Percentiles rank a stretch among this genome's conserved stretches.
These are phyloP conservation scores for Semicossyphus pulcher DNA, from an alignment of 2,113 vertebrate species.

Conservation along the genomic window DNA sequence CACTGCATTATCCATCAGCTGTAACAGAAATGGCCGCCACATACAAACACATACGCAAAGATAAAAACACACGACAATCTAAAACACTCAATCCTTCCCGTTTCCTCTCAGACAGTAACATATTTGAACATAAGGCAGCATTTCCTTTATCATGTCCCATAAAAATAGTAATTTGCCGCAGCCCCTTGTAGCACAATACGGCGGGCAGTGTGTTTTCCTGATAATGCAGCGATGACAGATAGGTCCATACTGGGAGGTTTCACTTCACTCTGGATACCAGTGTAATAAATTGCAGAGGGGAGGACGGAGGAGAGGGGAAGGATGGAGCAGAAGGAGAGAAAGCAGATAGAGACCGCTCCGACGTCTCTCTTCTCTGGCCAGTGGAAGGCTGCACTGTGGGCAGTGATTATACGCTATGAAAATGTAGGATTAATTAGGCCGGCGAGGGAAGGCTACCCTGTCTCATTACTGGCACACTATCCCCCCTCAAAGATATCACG, in stretches of 20 bases:
- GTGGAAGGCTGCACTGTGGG: slow-evolving; percentile 86
- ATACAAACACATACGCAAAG: slow-evolving; percentile 17
- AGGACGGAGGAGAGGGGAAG: slow-evolving; percentile 51
- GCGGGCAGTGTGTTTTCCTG: slow-evolving; percentile 91
- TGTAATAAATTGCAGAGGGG: slow-evolving; percentile 82
- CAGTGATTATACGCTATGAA: slow-evolving; percentile 91
- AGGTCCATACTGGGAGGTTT: slow-evolving; percentile 91
- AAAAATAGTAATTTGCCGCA: slow-evolving; percentile 96
- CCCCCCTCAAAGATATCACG: slow-evolving; percentile 88
- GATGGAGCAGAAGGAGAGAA: slow-evolving; percentile 50
- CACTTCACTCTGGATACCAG: slow-evolving; percentile 84
- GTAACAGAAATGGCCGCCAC: slow-evolving; percentile 14
- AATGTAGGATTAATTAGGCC: slow-evolving; percentile 95
- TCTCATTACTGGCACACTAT: slow-evolving; percentile 89
- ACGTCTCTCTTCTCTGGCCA: slow-evolving; percentile 72
- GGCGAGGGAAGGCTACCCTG: slow-evolving; percentile 89
- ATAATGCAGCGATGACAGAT: slow-evolving; percentile 96
- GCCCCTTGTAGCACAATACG: slow-evolving; percentile 92
- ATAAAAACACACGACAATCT: slow-evolving; percentile 46
- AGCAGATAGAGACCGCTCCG: slow-evolving; percentile 83
- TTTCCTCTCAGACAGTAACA: slow-evolving; percentile 85
- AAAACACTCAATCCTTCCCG: slow-evolving; percentile 72
- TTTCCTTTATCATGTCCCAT: slow-evolving; percentile 96
- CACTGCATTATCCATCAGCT: slow-evolving; percentile 49
- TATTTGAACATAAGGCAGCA: slow-evolving; percentile 92